These are phyloP conservation scores for Drosophila aldrichi DNA, from an alignment of 2,888 invertebrate species.

Conservation along the genomic window DNA sequence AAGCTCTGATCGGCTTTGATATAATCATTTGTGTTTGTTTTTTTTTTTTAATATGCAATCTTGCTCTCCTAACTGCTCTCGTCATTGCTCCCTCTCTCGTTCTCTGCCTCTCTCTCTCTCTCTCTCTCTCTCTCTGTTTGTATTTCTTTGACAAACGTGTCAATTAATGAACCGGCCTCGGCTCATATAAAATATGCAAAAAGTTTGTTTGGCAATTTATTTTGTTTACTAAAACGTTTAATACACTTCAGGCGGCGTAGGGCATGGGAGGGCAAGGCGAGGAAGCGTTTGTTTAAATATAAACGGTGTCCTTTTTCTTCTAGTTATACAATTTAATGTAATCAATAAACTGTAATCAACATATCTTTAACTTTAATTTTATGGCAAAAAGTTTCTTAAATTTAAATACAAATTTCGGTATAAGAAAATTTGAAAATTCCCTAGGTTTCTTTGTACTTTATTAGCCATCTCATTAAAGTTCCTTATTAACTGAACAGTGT, in stretches of 20 bases:
- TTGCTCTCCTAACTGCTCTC: not conserved
- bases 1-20: constrained; percentile 27
- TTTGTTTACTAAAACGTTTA: constrained; percentile 45
- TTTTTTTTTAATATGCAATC: not conserved
- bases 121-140: not conserved
- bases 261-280: constrained; percentile 1
- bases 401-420: not conserved
- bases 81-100: not conserved
- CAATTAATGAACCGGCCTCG: constrained; percentile 63
- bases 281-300: not conserved
- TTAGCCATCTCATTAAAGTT: not conserved
- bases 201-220: constrained; percentile 54
- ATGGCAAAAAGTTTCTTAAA: not conserved
- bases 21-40: constrained; percentile 2
- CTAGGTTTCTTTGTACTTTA: not conserved
- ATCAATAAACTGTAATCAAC: too few relatives aligned
- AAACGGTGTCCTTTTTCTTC: not conserved
- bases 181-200: constrained; percentile 60
- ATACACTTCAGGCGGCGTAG: constrained; percentile 15
- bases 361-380: too few relatives aligned
- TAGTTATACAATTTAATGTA: not conserved
- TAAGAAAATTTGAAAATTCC: not conserved
- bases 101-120: not conserved
- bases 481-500: too few relatives aligned
- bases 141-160: constrained; percentile 51